Percentiles rank a stretch among this genome's conserved stretches.
These are phyloP conservation scores for Dryobotodes eremita DNA, from an alignment of 2,888 invertebrate genomes.

Conservation along the genomic window DNA sequence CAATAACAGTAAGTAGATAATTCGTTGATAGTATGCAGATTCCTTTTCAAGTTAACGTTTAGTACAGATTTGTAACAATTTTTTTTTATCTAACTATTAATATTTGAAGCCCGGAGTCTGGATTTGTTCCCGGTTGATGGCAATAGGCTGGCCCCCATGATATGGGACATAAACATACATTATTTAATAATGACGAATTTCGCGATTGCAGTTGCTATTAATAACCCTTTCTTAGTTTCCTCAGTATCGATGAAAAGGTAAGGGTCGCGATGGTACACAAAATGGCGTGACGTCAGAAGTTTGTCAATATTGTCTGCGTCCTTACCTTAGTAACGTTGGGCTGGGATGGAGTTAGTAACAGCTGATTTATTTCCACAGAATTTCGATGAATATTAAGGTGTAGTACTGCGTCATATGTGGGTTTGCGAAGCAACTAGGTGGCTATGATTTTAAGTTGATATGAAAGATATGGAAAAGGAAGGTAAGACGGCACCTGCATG, in stretches of 20 bases:
- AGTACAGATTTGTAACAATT: neutral
- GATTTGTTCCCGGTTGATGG: neutral
- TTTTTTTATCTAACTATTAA: neutral
- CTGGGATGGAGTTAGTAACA: conserved; percentile 25
- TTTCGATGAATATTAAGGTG: neutral
- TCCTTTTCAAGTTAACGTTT: too few relatives aligned
- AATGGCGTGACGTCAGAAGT: conserved; percentile 43
- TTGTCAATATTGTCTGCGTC: conserved; percentile 34
- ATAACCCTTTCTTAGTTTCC: neutral
- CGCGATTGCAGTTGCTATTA: neutral
- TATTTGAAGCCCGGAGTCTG: neutral
- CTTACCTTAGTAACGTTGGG: neutral
- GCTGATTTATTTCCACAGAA: conserved; percentile 23
- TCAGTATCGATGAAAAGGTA: conserved; percentile 13
- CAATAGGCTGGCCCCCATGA: neutral
- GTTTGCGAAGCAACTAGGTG: too few relatives aligned
- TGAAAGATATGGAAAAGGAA: too few relatives aligned
- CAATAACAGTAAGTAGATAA: too few relatives aligned
- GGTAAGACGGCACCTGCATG: too few relatives aligned
- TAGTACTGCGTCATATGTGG: neutral
- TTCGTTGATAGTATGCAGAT: too few relatives aligned
- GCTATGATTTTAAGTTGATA: too few relatives aligned
- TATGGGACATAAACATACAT: neutral
- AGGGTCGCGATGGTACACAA: conserved; percentile 21
- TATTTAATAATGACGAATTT: neutral